phyloP scores from a whole-genome alignment of 1,140 invertebrate genomes.

The Galleria mellonella region DNA sequence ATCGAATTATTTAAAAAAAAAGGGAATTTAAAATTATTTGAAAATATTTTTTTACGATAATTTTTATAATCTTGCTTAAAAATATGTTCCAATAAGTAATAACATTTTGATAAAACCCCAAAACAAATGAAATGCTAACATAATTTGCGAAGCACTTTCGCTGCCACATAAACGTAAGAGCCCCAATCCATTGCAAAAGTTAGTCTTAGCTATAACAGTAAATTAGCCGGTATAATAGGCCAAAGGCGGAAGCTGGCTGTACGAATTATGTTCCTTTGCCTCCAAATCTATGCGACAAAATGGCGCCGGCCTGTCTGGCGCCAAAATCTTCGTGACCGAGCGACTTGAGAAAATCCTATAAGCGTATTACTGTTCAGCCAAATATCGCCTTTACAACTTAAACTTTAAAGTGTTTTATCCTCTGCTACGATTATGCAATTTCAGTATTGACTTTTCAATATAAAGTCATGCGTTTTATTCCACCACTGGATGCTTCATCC shows the following conservation, averaged over 20 bases:
- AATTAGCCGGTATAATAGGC: conserved; percentile 52
- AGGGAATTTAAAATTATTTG: too few relatives aligned
- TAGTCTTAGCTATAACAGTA: conserved; percentile 38
- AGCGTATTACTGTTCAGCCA: not conserved
- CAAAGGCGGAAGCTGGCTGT: conserved; percentile 40
- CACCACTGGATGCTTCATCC: conserved; percentile 3
- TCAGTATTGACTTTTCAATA: conserved; percentile 44
- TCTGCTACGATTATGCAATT: conserved; percentile 7
- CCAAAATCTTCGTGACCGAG: conserved; percentile 28
- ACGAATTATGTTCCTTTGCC: conserved; percentile 33
- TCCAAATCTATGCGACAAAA: conserved; percentile 32
- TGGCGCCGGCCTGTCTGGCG: conserved; percentile 52
- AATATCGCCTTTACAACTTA: not conserved
- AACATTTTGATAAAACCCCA: too few relatives aligned
- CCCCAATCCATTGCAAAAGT: conserved; percentile 17
- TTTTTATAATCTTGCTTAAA: too few relatives aligned
- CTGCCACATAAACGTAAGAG: too few relatives aligned
- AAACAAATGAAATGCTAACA: too few relatives aligned
- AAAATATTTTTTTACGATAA: too few relatives aligned
- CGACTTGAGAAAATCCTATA: conserved; percentile 23
- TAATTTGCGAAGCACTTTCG: too few relatives aligned
- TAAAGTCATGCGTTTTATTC: conserved; percentile 18
- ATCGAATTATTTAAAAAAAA: too few relatives aligned
- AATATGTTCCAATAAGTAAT: too few relatives aligned
- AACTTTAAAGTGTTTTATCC: conserved; percentile 8